phyloP scores from a whole-genome alignment of 2,888 invertebrate genomes.

The Conops quadrifasciatus region DNA sequence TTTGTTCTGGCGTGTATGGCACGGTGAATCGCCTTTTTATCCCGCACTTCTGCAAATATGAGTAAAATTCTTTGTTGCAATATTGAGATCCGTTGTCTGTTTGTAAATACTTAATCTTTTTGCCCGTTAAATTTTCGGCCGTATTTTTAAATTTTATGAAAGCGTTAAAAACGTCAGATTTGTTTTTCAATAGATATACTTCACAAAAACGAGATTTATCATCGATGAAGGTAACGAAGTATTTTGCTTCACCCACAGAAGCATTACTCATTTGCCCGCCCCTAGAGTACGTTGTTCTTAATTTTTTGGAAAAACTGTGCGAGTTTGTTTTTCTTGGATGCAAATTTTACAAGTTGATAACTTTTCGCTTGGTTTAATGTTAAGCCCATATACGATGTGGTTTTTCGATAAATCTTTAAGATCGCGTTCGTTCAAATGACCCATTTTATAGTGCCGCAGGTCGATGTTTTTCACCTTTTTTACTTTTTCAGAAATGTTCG shows the following conservation, averaged over 20 bases:
- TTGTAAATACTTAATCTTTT: too few species aligned
- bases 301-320: constrained; percentile 32
- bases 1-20: constrained; percentile 44
- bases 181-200: constrained; percentile 39
- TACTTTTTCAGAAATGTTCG: constrained; percentile 36
- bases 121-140: constrained; percentile 35
- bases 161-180: constrained; percentile 37
- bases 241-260: too few species aligned
- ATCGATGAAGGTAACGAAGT: too few species aligned
- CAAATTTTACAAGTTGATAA: too few species aligned
- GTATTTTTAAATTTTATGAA: constrained; percentile 38
- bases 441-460: too few species aligned
- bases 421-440: too few species aligned
- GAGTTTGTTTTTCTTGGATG: constrained; percentile 40
- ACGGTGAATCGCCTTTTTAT: constrained; percentile 42
- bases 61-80: constrained; percentile 43
- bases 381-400: too few species aligned
- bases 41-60: constrained; percentile 36
- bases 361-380: too few species aligned
- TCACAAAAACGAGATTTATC: too few species aligned
- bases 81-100: constrained; percentile 44
- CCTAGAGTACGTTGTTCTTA: constrained; percentile 13
- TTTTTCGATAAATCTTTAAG: too few species aligned
- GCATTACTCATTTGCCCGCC: too few species aligned
- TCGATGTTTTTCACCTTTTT: too few species aligned